Evolutionary conservation across 2,888 invertebrate species (phyloP).

Genomic region (Dicyrtoma fusca): DNA sequence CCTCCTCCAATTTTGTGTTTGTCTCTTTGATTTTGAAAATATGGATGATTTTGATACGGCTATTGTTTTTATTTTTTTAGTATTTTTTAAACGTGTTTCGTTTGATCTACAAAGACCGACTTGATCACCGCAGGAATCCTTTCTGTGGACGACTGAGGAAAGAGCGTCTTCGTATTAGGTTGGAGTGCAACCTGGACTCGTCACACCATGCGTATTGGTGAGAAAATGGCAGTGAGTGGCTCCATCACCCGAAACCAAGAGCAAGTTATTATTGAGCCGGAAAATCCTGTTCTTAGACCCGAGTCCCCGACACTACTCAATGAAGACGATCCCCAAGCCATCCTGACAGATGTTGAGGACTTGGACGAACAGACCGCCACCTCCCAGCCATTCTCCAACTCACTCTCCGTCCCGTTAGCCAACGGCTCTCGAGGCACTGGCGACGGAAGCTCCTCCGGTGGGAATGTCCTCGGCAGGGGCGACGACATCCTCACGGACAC

Average conservation of each 20-base stretch:
- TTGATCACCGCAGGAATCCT: not conserved
- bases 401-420: constrained; percentile 10
- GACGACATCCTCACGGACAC: constrained; percentile 48
- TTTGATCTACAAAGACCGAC: too few species aligned
- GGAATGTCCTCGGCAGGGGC: constrained; percentile 4
- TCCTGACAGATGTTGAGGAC: constrained; percentile 65
- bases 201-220: constrained; percentile 50
- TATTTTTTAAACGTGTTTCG: constrained; percentile 10
- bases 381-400: constrained; percentile 10
- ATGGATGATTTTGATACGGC: not conserved
- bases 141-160: constrained; percentile 9
- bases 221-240: constrained; percentile 50
- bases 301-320: constrained; percentile 39
- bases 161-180: not conserved
- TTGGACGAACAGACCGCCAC: constrained; percentile 57
- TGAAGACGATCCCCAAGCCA: constrained; percentile 58
- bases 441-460: too few species aligned
- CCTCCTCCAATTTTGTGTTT: too few species aligned
- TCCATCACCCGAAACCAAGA: constrained; percentile 44
- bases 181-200: not conserved
- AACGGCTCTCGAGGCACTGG: not conserved
- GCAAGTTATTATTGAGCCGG: not conserved
- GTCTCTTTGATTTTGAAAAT: too few species aligned
- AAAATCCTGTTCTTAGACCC: constrained; percentile 9
- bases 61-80: constrained; percentile 3